Base-by-base conservation (phyloP, 2,888 invertebrate species). In the Callyntrura guangdongensis region DNA sequence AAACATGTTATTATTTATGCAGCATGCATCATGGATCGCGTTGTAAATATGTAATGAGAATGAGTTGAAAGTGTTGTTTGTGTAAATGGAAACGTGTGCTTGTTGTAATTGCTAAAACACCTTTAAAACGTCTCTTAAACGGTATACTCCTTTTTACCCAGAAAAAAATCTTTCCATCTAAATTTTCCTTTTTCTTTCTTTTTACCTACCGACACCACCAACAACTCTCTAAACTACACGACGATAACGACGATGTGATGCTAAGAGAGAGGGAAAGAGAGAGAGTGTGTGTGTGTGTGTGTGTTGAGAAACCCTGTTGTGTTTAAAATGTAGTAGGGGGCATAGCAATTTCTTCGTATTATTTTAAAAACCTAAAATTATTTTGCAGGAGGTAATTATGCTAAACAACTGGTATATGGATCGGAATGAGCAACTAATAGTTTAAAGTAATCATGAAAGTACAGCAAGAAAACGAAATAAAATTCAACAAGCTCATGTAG, bases 341-440 rank as follows among this genome's bases (percentile, higher is more conserved):
- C 36, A 36, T 36, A 36, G 36, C 6, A 2, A 36, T 22, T n/a
- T 56, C 17, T 64, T 20, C 11, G 22, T 11, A 64, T n/a, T 25
- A 72, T 72, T 72, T 72, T n/a, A 17, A 45, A 45, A 47, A 72
- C 45, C 72, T 72, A 45, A 72, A 72, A 72, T 72, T 72, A 72
- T 72, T 72, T 72, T 72, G 72, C 72, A 36, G 45, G 45, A 72
- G 53, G 56, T 84, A 84, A 84, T 84, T 84, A 84, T 84, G 84
- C 69, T 84, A 69, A 84, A 84, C 27, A 53, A 56, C 17, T 72
- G 67, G 72, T 17, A 45, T 45, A 45, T 69, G 67, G 67, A 69
- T 69, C 14, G 67, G 36, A 69, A 69, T 25, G n/a, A n/a, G n/a
- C n/a, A n/a, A n/a, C n/a, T n/a, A 64, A 17, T 12, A 53, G 61